Evolutionary conservation across 2,888 invertebrate species (phyloP), one percentile per base, ranked within the genome.

Genomic region (Fabriciana adippe): DNA sequence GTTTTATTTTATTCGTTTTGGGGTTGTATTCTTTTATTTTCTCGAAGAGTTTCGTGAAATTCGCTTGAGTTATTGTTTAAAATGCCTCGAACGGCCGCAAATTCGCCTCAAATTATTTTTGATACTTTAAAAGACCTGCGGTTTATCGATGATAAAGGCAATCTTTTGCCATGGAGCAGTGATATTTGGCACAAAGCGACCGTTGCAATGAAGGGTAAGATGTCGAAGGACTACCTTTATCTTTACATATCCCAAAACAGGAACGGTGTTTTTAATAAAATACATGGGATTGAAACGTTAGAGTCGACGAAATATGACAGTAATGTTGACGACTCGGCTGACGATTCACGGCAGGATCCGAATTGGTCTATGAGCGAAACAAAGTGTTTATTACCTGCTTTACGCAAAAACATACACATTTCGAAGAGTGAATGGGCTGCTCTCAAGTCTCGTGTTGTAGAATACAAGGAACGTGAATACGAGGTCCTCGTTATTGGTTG

Each of bases 401-500:
- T 31, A 31, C 31, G 31, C 3, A 31, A 31, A 3, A 31, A 31
- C 3, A 31, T 31, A 31, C 2, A 31, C 3, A 31, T 31, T 31
- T 31, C 3, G 31, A 31, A 3, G 21, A 48, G 6, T 18, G 60
- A 48, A 50, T 50, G 50, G 48, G 14, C n/a, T 26, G 26, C 50
- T 60, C 60, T 60, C 31, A 50, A 50, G 31, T n/a, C 21, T 15
- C 50, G 11, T 50, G n/a, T 50, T 26, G 16, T 31, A 50, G 50
- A 60, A 35, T 61, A 61, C 11, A 61, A 51, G 41, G 18, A 61
- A 18, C 31, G 61, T 53, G n/a, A 51, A 61, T 51, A 61, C 16
- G 51, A 61, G 13, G 61, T 61, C 14, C 61, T 61, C 16, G 51
- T 51, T n/a, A 31, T 61, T n/a, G 62, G 54, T 13, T 54, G 62